Evolutionary conservation across 2,797 vertebrate species (phyloP).

Genomic region (Sebastes goodei): DNA sequence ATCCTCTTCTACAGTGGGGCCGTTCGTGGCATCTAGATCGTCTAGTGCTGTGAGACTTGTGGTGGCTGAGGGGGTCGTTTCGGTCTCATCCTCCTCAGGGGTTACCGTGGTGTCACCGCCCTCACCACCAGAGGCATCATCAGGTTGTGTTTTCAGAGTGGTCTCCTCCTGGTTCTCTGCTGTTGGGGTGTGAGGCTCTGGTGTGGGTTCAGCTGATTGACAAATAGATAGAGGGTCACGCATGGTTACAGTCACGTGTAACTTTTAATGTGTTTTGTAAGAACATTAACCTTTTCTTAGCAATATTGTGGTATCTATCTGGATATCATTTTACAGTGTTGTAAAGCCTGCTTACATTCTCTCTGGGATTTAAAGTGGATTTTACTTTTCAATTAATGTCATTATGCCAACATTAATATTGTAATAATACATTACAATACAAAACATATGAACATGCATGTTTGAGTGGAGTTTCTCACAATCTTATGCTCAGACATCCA

Average conservation of each 20-base stretch:
- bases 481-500: neutral
- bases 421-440: neutral
- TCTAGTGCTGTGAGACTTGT: rapidly evolving
- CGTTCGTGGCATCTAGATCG: neutral
- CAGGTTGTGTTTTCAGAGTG: neutral
- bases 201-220: neutral
- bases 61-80: rapidly evolving
- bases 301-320: neutral
- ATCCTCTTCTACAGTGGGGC: neutral
- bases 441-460: neutral
- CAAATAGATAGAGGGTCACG: neutral
- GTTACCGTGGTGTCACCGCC: rapidly evolving
- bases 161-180: neutral
- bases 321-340: neutral
- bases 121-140: neutral
- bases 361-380: neutral
- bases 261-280: neutral
- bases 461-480: neutral
- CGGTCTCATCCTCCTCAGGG: neutral
- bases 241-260: neutral
- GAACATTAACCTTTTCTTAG: neutral
- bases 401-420: neutral
- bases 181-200: neutral
- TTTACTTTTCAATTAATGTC: neutral
- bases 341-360: neutral